Percentiles rank a stretch among this genome's conserved stretches.
These are phyloP conservation scores for Micropoecilia bifurca DNA, from an alignment of 2,797 vertebrate genomes.

Conservation along the genomic window DNA sequence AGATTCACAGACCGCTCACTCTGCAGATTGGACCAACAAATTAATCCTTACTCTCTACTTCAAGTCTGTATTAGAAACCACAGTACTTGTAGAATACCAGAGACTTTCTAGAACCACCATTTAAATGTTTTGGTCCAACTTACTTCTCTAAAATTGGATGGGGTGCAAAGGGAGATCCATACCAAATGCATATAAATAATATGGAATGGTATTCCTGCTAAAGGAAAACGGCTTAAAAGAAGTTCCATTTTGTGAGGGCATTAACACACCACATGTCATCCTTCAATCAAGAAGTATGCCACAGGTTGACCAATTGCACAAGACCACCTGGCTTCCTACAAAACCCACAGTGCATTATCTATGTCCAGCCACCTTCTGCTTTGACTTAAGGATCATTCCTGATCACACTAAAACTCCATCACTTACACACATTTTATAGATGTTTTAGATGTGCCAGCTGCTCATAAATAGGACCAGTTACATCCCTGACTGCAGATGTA, in stretches of 20 bases:
- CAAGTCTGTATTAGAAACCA: not conserved
- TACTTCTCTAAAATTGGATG: not conserved
- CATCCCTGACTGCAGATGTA: not conserved
- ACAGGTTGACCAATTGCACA: not conserved
- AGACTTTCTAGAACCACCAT: not conserved
- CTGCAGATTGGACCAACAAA: not conserved
- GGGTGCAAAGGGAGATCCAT: not conserved
- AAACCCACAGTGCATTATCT: not conserved
- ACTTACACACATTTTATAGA: not conserved
- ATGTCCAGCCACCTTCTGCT: not conserved
- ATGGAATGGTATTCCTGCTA: not conserved
- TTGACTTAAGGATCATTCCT: not conserved
- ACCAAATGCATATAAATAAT: not conserved
- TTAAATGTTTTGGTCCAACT: not conserved
- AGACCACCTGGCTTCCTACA: not conserved
- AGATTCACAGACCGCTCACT: not conserved
- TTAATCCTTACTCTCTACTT: not conserved
- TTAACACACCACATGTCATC: not conserved
- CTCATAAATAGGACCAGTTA: not conserved
- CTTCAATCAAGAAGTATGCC: not conserved
- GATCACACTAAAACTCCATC: not conserved
- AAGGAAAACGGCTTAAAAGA: not conserved
- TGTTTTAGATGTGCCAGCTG: slow-evolving; percentile 2
- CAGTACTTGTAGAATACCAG: not conserved
- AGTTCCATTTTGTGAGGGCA: not conserved